Conservation (phyloP, 2,888 invertebrate genomes). For the Tipula vernalis region DNA sequence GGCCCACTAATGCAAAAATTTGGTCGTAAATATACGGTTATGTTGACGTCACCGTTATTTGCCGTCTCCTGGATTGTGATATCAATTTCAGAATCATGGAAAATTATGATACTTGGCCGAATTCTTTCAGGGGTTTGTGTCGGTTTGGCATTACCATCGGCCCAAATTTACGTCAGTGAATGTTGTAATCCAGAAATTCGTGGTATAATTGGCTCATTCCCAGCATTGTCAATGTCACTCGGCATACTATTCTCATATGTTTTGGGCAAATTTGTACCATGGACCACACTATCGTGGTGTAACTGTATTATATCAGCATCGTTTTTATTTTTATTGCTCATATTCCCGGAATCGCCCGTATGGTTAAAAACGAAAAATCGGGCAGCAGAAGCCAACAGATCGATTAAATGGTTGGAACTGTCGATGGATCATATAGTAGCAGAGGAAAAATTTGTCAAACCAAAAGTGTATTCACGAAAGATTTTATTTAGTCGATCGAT, state of each 20-base stretch:
- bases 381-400: constrained; percentile 36
- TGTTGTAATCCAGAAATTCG: constrained; percentile 49
- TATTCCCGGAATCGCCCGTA: constrained; percentile 51
- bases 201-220: constrained; percentile 49
- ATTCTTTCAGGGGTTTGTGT: constrained; percentile 46
- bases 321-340: constrained; percentile 39
- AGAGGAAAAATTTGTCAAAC: constrained; percentile 25
- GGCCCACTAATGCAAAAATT: constrained; percentile 41
- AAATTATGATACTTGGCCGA: constrained; percentile 41
- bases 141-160: constrained; percentile 46
- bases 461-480: constrained; percentile 34
- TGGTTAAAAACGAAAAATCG: constrained; percentile 39
- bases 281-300: constrained; percentile 45
- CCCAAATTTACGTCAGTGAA: constrained; percentile 52
- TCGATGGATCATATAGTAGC: background rate
- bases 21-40: constrained; percentile 41
- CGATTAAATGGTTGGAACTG: constrained; percentile 42
- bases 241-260: constrained; percentile 49
- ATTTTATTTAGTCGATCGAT: constrained; percentile 39
- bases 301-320: constrained; percentile 39
- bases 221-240: constrained; percentile 49
- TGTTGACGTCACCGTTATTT: constrained; percentile 41
- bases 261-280: constrained; percentile 43
- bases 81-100: constrained; percentile 37
- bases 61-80: constrained; percentile 43